Evolutionary conservation across 2,888 invertebrate genomes (phyloP), one percentile per base, ranked within the genome.

Genomic region (Eupithecia centaureata): DNA sequence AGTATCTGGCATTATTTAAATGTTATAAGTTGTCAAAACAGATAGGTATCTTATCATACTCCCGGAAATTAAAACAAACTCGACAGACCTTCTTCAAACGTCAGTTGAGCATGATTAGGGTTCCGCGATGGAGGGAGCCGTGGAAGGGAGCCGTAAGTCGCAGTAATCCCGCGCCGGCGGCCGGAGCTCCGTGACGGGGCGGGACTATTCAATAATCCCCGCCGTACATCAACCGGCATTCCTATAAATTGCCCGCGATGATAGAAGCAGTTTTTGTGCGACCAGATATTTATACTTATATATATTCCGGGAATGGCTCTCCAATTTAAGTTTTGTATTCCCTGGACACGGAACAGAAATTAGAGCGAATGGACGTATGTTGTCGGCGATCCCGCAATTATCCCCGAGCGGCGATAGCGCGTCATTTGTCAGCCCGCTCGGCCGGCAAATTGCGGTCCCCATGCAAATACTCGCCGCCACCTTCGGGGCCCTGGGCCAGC

Each of bases 151-250:
- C 27, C 8, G 35, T 59, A 59, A 58, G 66, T 67, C 38, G n/a
- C 35, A 33, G 47, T 70, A 67, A 67, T 67, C 67, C 64, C 35
- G 42, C 67, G 66, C 58, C 47, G 18, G 59, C 35, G 51, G 59
- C 32, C 33, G 30, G 47, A 61, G 63, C 51, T 32, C 25, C 15
- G 60, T 42, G 25, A 51, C 51, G 51, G 51, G 47, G 25, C 25
- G 51, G 25, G 51, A 5, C 22, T 25, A 57, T 42, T 42, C 33
- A 63, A 33, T 63, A 70, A 66, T 54, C 25, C 58, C 54, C 0
- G 52, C 22, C 64, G 47, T 64, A 64, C 61, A 70, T 67, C 70
- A 70, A 54, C 62, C 25, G 62, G 47, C 33, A 63, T 63, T 58
- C 32, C 57, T n/a, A 66, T 56, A 59, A 47, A 63, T 59, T 51